Conservation (phyloP, 2,797 vertebrate species). For the Poeciliopsis presidionis region DNA sequence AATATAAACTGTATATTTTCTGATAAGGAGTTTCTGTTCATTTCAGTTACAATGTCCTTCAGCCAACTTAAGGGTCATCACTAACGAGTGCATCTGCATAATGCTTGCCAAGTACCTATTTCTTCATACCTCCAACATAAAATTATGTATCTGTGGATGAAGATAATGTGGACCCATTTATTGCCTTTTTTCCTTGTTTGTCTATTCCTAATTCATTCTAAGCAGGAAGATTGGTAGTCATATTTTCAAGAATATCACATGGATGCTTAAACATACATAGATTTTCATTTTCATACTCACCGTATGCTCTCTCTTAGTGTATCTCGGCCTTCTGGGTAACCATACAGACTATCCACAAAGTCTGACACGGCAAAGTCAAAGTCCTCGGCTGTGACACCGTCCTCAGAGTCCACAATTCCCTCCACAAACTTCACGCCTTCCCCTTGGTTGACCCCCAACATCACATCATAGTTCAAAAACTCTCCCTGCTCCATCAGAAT, state of each 20-base stretch:
- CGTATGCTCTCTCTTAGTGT: conserved; percentile 92
- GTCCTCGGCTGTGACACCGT: conserved; percentile 91
- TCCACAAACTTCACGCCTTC: conserved; percentile 96
- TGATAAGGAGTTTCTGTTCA: background rate
- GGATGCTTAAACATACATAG: background rate
- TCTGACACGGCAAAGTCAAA: conserved; percentile 95
- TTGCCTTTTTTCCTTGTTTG: background rate
- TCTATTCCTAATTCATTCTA: background rate
- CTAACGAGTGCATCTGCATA: background rate
- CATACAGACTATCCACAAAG: conserved; percentile 96
- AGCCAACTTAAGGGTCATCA: background rate
- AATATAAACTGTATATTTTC: background rate
- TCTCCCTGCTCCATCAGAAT: conserved; percentile 99
- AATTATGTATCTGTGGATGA: background rate
- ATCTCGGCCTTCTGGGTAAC: conserved; percentile 93
- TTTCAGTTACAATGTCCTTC: background rate
- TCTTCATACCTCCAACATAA: background rate
- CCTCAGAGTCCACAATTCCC: conserved; percentile 92
- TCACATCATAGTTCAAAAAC: conserved; percentile 99
- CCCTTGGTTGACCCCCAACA: conserved; percentile 97
- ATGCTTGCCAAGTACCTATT: background rate
- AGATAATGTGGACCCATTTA: background rate
- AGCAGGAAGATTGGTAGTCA: background rate
- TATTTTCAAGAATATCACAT: conserved; percentile 1
- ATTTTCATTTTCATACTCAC: conserved; percentile 45